These are phyloP conservation scores for Lutraria rhynchaena DNA, from an alignment of 1,140 invertebrate genomes.

Conservation along the genomic window DNA sequence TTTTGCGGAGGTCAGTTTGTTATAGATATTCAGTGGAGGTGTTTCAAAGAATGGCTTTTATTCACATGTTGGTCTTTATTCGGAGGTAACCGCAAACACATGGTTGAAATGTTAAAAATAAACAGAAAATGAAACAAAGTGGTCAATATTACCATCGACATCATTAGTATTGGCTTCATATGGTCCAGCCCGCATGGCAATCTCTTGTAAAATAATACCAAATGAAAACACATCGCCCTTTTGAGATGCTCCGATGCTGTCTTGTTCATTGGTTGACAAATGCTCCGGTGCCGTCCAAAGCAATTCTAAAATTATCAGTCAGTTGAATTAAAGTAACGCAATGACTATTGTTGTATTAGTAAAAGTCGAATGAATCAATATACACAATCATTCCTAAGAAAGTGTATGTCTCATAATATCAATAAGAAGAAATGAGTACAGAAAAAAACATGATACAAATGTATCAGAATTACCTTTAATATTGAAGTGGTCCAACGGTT, in stretches of 20 bases:
- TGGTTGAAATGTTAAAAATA: background rate
- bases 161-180: slow-evolving; percentile 11
- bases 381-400: too few relatives aligned
- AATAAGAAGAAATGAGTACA: background rate
- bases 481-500: too few relatives aligned
- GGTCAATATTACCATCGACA: slow-evolving; percentile 25
- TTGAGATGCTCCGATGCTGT: slow-evolving; percentile 2
- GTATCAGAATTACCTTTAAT: too few relatives aligned
- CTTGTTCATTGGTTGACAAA: background rate
- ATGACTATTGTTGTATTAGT: too few relatives aligned
- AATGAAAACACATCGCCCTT: slow-evolving; percentile 52
- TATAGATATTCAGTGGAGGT: too few relatives aligned
- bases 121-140: background rate
- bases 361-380: too few relatives aligned
- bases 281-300: slow-evolving; percentile 53
- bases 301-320: background rate
- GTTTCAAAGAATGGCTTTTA: too few relatives aligned
- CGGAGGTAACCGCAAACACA: background rate
- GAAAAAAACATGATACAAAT: background rate
- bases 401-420: background rate
- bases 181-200: slow-evolving; percentile 28
- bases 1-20: too few relatives aligned
- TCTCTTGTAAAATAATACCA: slow-evolving; percentile 45
- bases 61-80: too few relatives aligned
- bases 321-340: too few relatives aligned